Evolutionary conservation across 2,797 vertebrate genomes (phyloP).

Genomic region (Lacerta agilis): DNA sequence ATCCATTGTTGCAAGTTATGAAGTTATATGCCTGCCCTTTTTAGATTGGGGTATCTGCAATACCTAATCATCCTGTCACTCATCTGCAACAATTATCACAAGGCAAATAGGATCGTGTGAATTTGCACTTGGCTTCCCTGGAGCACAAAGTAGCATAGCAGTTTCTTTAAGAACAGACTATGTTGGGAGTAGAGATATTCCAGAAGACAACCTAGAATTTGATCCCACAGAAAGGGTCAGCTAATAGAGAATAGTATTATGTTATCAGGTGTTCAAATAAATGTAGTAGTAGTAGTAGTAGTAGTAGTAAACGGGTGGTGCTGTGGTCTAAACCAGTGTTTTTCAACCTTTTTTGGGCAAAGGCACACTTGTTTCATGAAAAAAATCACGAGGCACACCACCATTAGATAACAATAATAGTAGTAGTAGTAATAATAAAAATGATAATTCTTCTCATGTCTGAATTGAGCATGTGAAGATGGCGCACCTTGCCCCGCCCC

Average conservation of each 20-base stretch:
- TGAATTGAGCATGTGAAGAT: no score
- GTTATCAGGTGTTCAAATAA: no score
- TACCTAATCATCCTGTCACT: neutral
- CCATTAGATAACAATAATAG: no score
- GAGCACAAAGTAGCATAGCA: neutral
- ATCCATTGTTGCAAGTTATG: neutral
- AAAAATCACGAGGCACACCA: no score
- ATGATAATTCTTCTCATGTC: no score
- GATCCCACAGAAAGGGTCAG: neutral
- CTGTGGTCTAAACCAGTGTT: no score
- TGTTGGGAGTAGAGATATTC: neutral
- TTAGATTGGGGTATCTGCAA: neutral
- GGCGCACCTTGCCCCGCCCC: no score
- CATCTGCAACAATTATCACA: neutral
- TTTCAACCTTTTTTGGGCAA: no score
- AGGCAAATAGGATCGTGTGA: neutral
- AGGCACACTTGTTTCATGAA: no score
- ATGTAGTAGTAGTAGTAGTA: no score
- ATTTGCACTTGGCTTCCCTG: neutral
- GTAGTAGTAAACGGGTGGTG: no score
- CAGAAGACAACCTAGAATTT: neutral
- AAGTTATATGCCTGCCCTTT: neutral
- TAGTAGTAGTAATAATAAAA: no score
- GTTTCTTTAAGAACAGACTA: neutral
- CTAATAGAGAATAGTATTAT: neutral